Base-by-base conservation (phyloP, 2,888 invertebrate genomes). In the Chirona hameri region DNA sequence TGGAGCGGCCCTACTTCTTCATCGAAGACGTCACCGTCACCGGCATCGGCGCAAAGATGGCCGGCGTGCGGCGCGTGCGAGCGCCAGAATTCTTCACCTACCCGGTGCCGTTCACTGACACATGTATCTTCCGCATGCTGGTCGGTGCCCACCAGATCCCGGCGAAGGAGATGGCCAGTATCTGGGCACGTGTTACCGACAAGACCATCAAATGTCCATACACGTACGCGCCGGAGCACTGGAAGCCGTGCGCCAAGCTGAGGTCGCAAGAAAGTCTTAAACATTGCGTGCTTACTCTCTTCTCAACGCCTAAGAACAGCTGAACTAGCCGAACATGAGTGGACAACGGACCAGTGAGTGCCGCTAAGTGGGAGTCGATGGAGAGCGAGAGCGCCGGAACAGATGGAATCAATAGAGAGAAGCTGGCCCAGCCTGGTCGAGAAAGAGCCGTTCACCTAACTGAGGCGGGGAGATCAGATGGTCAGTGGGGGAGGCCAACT, bases 1-100 rank as follows among this genome's bases (percentile, higher is more conserved):
- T 72, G 24, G 29, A 69, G 46, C 31, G 72, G 24, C 82, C 82
- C n/a, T 82, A 76, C 82, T 82, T 82, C 76, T 76, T 76, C 46
- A 29, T 82, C 72, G 82, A 82, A 72, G 82, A 82, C 76, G 82
- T 82, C 21, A 21, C 31, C 21, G 60, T 82, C n/a, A 82, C 57
- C 10, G 82, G 82, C 72, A 76, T 82, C 46, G 82, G 65, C 24
- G 82, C 82, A 10, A 57, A 69, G 69, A 48, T 80, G 80, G 80
- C 80, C 18, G 80, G 52, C 14, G 80, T 80, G 80, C 48, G 21
- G 80, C 80, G 80, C 24, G 24, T 9, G 52, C 48, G 80, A 10
- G 80, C 80, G 29, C 80, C 80, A 2, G 80, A 80, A 52, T 80
- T 80, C 18, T 80, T 80, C 80, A 80, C 80, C 80, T 80, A 80